phyloP scores from a whole-genome alignment of 2,888 invertebrate species.

The Odontothrips loti region DNA sequence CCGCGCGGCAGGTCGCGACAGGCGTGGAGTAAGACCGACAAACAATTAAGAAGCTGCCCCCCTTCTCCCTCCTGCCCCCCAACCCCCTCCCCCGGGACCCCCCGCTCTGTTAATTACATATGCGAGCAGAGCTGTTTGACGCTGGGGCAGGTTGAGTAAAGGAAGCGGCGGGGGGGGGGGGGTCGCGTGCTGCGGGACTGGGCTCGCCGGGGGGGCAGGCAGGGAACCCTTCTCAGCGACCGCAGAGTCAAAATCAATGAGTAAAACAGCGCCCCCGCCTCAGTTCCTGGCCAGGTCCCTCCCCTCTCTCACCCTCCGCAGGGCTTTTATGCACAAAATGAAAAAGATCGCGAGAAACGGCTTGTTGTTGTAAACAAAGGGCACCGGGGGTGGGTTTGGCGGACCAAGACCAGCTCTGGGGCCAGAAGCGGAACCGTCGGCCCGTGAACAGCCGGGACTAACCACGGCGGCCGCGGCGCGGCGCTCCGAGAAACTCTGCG shows the following conservation, averaged over 20 bases:
- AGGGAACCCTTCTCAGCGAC: background rate
- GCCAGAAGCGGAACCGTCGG: background rate
- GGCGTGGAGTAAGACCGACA: slow-evolving; percentile 21
- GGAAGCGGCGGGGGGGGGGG: background rate
- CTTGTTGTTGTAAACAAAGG: no score
- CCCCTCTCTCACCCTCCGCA: no score
- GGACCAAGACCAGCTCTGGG: background rate
- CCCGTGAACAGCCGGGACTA: no score
- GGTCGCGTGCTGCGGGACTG: background rate
- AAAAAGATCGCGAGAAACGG: no score
- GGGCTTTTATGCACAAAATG: no score
- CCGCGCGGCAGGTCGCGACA: slow-evolving; percentile 14
- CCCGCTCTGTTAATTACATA: slow-evolving; percentile 25
- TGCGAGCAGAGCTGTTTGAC: slow-evolving; percentile 24
- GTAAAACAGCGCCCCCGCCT: background rate
- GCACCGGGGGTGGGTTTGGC: background rate
- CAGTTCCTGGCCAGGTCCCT: no score
- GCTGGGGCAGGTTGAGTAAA: slow-evolving; percentile 22
- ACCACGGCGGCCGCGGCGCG: no score
- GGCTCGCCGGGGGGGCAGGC: background rate
- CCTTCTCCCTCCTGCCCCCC: background rate
- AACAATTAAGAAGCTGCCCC: slow-evolving; percentile 17
- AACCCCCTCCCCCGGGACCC: background rate
- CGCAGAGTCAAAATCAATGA: no score
- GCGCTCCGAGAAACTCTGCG: no score